These are phyloP conservation scores for Odontophorus gujanensis DNA, from an alignment of 2,113 vertebrate species.

Conservation along the genomic window DNA sequence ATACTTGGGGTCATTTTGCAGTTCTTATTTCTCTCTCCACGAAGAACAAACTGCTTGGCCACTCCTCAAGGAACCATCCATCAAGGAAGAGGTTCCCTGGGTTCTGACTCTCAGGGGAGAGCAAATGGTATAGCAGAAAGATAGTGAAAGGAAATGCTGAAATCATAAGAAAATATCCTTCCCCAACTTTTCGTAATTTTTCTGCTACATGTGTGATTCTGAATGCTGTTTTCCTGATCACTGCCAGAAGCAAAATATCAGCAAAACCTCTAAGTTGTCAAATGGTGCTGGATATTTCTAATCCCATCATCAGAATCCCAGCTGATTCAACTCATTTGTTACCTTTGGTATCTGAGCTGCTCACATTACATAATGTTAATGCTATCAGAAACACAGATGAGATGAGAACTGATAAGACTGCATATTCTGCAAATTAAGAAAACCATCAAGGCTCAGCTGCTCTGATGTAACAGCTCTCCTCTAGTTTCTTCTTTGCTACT, in stretches of 20 bases:
- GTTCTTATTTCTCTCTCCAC: background rate
- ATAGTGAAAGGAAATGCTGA: background rate
- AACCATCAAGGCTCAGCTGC: background rate
- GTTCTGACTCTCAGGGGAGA: background rate
- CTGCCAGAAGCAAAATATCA: background rate
- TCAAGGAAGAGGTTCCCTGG: background rate
- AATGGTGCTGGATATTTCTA: background rate
- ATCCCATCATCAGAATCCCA: background rate
- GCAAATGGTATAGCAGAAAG: background rate
- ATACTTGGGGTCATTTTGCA: background rate
- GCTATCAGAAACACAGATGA: background rate
- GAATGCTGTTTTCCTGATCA: background rate
- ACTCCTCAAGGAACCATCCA: background rate
- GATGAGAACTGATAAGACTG: background rate
- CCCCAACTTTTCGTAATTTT: rapidly evolving
- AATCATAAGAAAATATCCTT: background rate
- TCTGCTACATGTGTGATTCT: background rate
- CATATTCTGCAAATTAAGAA: background rate
- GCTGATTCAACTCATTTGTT: background rate
- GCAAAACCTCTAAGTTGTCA: background rate
- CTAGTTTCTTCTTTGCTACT: background rate
- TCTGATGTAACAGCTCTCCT: background rate
- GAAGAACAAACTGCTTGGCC: background rate
- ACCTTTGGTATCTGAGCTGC: background rate
- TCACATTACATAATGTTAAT: background rate